A percentile compares a stretch with the other conserved stretches of the same genome.
These are phyloP conservation scores for Anableps anableps DNA, from an alignment of 2,797 vertebrate species.

Conservation along the genomic window DNA sequence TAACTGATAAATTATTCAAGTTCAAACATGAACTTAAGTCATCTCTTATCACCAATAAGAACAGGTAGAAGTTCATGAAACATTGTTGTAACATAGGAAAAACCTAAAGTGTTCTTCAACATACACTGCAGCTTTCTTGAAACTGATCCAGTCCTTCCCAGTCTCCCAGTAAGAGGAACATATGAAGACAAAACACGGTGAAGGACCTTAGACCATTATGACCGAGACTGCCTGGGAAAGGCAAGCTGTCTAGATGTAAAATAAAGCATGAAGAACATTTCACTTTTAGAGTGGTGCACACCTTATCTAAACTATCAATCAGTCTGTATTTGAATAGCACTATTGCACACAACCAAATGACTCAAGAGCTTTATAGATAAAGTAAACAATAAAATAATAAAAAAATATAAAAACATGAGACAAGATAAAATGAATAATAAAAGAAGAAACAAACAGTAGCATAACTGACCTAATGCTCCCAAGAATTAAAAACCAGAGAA, in stretches of 20 bases:
- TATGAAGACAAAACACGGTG: background rate
- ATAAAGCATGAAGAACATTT: background rate
- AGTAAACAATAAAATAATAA: too few species aligned
- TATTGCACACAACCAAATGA: too few species aligned
- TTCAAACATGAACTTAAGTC: background rate
- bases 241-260: background rate
- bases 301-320: too few species aligned
- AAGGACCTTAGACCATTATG: background rate
- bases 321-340: too few species aligned
- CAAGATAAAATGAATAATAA: too few species aligned
- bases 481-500: too few species aligned
- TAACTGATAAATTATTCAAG: background rate
- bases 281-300: too few species aligned
- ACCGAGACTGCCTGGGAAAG: too few species aligned
- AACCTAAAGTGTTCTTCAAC: background rate
- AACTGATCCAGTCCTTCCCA: background rate
- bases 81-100: background rate
- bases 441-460: too few species aligned
- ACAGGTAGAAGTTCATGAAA: background rate
- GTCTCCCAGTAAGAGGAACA: background rate
- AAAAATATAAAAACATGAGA: too few species aligned
- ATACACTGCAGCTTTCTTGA: background rate
- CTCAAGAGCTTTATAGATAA: too few species aligned
- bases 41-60: background rate
- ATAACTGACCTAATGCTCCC: too few species aligned